Base-by-base conservation (phyloP, 2,888 invertebrate species). In the Pandemis cinnamomeana region DNA sequence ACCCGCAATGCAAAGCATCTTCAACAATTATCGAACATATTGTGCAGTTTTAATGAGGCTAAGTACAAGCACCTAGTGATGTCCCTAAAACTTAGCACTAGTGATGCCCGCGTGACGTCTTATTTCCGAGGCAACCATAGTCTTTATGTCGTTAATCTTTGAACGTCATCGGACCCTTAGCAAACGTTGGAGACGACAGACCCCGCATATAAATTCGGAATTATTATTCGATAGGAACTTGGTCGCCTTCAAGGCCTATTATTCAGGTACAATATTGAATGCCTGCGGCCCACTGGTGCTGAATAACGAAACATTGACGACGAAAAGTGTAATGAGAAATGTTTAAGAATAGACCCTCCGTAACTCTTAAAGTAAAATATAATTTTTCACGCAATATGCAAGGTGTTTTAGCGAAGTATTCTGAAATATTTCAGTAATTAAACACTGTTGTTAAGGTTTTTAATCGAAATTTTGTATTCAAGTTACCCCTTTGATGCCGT, bases 181-280 rank as follows among this genome's bases (percentile, higher is more conserved):
- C 53, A 53, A 53, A 67, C 53, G 48, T 53, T 10, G 53, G 51
- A 70, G 13, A 53, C 41, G 42, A 51, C 44, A 42, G 15, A 44
- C 42, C 41, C 20, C 61, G 69, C 61, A 70, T 70, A 63, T 70
- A 63, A 70, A 70, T 70, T 46, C 8, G 13, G 27, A 63, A 63
- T 70, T 70, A 70, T 63, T 70, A 63, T 70, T 70, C 42, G 41
- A 41, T 13, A 62, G 41, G 27, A 42, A 62, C 62, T 70, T 69
- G 69, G 27, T 53, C 42, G 62, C 44, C n/a, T 53, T 63, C 15
- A 70, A 53, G n/a, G 53, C 62, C 70, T 53, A 70, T 70, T 62
- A 53, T 62, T 63, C 67, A 67, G 53, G 67, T 67, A 53, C 42
- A 70, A 63, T 70, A 70, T 63, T 63, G 62, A 70, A 70, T 42